phyloP scores from a whole-genome alignment of 2,113 vertebrate genomes.

The Lampris incognitus region DNA sequence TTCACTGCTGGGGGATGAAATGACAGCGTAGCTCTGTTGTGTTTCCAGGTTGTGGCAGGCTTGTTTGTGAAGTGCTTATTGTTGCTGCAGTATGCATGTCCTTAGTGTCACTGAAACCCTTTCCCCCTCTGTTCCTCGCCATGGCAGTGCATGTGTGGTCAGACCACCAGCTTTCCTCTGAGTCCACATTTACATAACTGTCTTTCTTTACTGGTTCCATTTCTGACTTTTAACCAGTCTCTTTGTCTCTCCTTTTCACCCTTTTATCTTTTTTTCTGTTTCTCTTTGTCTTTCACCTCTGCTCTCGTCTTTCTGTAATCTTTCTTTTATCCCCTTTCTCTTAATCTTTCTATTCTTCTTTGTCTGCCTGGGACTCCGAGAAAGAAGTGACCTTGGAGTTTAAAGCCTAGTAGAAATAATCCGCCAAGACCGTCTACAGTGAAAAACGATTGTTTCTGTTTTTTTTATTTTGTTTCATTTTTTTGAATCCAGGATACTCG shows the following conservation, averaged over 20 bases:
- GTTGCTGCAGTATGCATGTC: slow-evolving; percentile 65
- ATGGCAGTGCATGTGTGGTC: slow-evolving; percentile 54
- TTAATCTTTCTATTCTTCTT: slow-evolving; percentile 76
- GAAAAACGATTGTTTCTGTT: slow-evolving; percentile 81
- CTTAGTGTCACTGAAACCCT: slow-evolving; percentile 72
- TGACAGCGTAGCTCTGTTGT: background rate
- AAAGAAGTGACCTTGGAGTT: slow-evolving; percentile 94
- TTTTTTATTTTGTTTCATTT: background rate
- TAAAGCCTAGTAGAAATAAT: slow-evolving; percentile 89
- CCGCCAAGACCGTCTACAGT: slow-evolving; percentile 88
- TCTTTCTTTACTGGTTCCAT: slow-evolving; percentile 31
- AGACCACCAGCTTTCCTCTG: slow-evolving; percentile 28
- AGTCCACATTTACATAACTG: slow-evolving; percentile 18
- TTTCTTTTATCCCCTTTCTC: slow-evolving; percentile 70
- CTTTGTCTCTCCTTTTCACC: slow-evolving; percentile 10
- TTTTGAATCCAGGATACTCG: slow-evolving; percentile 78
- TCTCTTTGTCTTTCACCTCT: slow-evolving; percentile 69
- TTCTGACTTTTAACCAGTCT: slow-evolving; percentile 50
- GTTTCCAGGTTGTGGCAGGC: slow-evolving; percentile 20
- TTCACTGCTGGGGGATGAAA: background rate
- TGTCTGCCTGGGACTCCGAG: slow-evolving; percentile 84
- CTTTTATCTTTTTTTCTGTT: slow-evolving; percentile 1
- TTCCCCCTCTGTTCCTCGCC: slow-evolving; percentile 51
- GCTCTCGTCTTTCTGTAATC: slow-evolving; percentile 38
- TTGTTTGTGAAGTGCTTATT: slow-evolving; percentile 16